Evolutionary conservation across 2,113 vertebrate genomes (phyloP), one percentile per base, ranked within the genome.

Genomic region (Odontophorus gujanensis): DNA sequence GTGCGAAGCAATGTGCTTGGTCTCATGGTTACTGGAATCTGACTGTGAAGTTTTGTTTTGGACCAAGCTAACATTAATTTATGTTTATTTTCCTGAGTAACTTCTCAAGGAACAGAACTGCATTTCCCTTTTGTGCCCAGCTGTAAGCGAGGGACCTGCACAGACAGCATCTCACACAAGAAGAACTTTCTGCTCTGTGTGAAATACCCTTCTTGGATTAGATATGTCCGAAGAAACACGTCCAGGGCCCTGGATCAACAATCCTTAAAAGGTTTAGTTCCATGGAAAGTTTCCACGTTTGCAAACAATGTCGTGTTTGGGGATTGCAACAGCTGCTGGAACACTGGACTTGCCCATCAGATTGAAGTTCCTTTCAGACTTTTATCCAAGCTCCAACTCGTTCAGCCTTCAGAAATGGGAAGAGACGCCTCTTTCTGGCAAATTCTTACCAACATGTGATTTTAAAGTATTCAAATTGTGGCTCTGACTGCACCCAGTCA

Each of bases 361-460:
- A 14, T 24, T 81, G 47, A 81, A 94, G 74, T 48, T 30, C 34
- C 20, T 61, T 81, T 5, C 28, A 74, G 65, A 84, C 43, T n/a
- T 86, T 86, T 80, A 68, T 65, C 18, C 4, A 34, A 88, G 30
- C 25, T 86, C 47, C 42, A 59, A 84, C 34, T 47, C 47, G 3
- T 67, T 86, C 48, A 90, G 53, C 48, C 53, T 38, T 81, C 77
- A 85, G 71, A 86, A 93, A 89, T 42, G 81, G 81, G 74, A 95
- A 92, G 91, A 92, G 81, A 95, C 66, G 94, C 87, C 85, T 95
- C 87, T 92, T 94, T 96, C 78, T 84, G 78, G 85, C 87, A 96
- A 93, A 96, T 30, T 65, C 77, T 78, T 81, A 95, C 68, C 84
- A 93, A 92, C 81, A 83, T 40, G 47, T 77, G 65, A 67, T 88